These are phyloP conservation scores for Volucella zonaria DNA, from an alignment of 2,888 invertebrate genomes.

Conservation along the genomic window DNA sequence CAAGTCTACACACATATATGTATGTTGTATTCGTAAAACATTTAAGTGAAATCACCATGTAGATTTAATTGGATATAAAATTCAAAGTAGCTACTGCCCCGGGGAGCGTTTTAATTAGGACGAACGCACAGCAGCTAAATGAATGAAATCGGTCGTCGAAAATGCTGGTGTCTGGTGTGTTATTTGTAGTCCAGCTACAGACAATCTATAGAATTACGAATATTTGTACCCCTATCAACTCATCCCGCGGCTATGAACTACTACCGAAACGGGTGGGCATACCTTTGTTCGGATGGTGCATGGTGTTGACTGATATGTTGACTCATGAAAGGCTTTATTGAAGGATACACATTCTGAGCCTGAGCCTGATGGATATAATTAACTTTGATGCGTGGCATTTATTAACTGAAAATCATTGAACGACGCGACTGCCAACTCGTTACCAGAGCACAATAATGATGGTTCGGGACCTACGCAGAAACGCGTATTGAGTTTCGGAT, in stretches of 20 bases:
- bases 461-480: no score
- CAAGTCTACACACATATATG: no score
- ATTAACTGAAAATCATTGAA: conserved; percentile 41
- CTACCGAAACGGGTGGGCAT: neutral
- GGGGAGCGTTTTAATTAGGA: conserved; percentile 66
- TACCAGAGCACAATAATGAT: no score
- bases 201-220: no score
- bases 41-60: conserved; percentile 69
- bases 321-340: conserved; percentile 58
- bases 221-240: no score
- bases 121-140: conserved; percentile 36
- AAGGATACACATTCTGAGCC: conserved; percentile 12
- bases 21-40: conserved; percentile 13
- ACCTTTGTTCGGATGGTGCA: conserved; percentile 6
- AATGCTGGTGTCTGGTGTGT: neutral
- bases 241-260: neutral
- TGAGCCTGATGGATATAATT: conserved; percentile 44
- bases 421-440: conserved; percentile 10
- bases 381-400: conserved; percentile 59
- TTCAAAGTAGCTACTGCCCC: conserved; percentile 67
- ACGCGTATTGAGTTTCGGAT: no score
- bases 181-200: neutral
- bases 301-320: conserved; percentile 58
- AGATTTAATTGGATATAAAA: conserved; percentile 74
- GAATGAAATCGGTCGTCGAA: conserved; percentile 44